phyloP scores from a whole-genome alignment of 2,888 invertebrate genomes.

The Diaphora mendica region DNA sequence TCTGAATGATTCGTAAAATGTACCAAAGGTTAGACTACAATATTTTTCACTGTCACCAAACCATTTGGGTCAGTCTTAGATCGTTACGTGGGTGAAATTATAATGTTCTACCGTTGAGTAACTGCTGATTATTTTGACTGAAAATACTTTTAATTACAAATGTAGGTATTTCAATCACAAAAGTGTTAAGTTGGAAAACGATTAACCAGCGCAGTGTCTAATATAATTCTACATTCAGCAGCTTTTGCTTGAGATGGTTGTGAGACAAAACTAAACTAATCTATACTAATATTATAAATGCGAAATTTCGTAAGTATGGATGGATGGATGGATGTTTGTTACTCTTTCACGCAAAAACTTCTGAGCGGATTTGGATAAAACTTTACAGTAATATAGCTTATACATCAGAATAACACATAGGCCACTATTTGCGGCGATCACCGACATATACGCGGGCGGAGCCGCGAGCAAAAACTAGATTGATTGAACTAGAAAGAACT shows the following conservation, averaged over 20 bases:
- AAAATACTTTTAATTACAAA: neutral
- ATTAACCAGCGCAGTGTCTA: neutral
- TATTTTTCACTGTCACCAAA: conserved; percentile 74
- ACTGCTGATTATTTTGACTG: neutral
- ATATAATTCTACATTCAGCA: neutral
- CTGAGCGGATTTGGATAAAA: no score
- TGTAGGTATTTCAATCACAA: no score
- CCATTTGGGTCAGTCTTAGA: conserved; percentile 66
- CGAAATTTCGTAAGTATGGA: no score
- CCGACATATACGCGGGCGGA: no score
- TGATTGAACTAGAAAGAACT: neutral
- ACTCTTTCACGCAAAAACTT: no score
- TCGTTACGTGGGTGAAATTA: conserved; percentile 69
- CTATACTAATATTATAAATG: no score
- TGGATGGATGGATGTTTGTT: no score
- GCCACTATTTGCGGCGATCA: no score
- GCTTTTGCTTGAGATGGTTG: neutral
- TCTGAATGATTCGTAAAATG: conserved; percentile 68
- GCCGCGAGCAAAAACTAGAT: no score
- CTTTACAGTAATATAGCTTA: no score
- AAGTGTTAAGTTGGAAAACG: no score
- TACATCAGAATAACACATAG: no score
- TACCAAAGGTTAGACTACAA: conserved; percentile 65
- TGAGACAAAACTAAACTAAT: neutral
- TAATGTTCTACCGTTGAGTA: conserved; percentile 37